Percentiles rank a stretch among this genome's conserved stretches.
These are phyloP conservation scores for Atrina japonica DNA, from an alignment of 2,888 invertebrate genomes.

Conservation along the genomic window DNA sequence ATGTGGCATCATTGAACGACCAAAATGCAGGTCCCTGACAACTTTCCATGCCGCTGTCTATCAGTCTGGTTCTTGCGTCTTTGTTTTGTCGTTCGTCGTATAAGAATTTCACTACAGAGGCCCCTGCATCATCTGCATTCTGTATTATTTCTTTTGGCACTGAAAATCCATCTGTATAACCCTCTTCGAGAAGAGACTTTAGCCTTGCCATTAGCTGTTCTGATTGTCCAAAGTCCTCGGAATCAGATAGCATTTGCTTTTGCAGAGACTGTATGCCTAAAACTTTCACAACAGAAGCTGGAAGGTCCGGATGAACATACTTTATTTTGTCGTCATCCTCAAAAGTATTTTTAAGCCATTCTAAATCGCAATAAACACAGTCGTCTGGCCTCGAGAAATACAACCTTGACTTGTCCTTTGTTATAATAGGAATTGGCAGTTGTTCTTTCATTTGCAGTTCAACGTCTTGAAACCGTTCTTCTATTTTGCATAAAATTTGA, in stretches of 20 bases:
- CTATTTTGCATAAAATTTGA: slow-evolving; percentile 1
- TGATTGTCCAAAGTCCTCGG: slow-evolving; percentile 64
- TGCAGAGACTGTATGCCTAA: slow-evolving; percentile 61
- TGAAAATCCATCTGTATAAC: slow-evolving; percentile 73
- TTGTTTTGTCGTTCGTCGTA: slow-evolving; percentile 72
- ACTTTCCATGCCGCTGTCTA: slow-evolving; percentile 62
- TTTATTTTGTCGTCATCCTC: slow-evolving; percentile 41
- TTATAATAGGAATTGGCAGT: slow-evolving; percentile 14
- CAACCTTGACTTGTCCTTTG: neutral
- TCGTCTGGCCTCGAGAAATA: slow-evolving; percentile 6
- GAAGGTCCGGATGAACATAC: slow-evolving; percentile 58
- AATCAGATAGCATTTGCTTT: slow-evolving; percentile 35
- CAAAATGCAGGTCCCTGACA: slow-evolving; percentile 74
- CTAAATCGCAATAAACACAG: slow-evolving; percentile 28
- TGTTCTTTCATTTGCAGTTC: neutral
- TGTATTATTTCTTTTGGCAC: slow-evolving; percentile 74
- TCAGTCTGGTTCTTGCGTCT: slow-evolving; percentile 53
- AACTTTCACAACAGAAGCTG: slow-evolving; percentile 47
- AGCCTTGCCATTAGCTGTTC: slow-evolving; percentile 69
- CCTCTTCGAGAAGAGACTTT: slow-evolving; percentile 55
- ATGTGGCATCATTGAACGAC: slow-evolving; percentile 70
- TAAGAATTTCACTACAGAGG: slow-evolving; percentile 61
- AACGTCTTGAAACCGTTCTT: neutral
- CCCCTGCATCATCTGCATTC: slow-evolving; percentile 77
- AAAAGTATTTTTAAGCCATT: slow-evolving; percentile 4